Evolutionary conservation across 2,888 invertebrate species (phyloP), one percentile per base, ranked within the genome.

Genomic region (Unio delphinus): DNA sequence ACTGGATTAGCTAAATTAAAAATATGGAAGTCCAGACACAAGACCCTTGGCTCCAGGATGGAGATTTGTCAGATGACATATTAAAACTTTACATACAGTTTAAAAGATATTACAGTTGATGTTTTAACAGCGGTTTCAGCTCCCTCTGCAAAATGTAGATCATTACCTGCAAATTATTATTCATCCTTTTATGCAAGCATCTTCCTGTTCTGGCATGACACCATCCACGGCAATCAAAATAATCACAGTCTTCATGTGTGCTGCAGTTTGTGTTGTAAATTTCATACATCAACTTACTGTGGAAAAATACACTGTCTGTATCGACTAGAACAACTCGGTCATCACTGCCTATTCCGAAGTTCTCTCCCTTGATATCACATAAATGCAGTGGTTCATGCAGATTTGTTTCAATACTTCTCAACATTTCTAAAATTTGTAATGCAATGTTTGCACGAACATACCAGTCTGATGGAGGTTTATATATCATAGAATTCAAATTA

Each of bases 281-380:
- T 26, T 76, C 75, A 18, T 68, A 69, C 34, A 67, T 67, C 61
- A 87, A 63, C 7, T 76, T 89, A 17, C 92, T 91, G 69, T 90
- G 89, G 7, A 93, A 92, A 80, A 93, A 92, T 4, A 93, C 92
- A 1, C 92, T 92, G 79, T 93, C 93, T 34, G 93, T 88, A 87
- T 94, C 93, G 34, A 94, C 88, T 76, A 93, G 92, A 87, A 93
- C 83, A 17, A 87, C 74, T 7, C 74, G 68, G 17, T 80, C 80
- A 54, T 82, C 77, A 3, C 60, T 67, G 54, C 92, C 90, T 3
- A 93, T 83, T 0, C 93, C 94, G 87, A 94, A 94, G 85, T 94
- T 93, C 70, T 92, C 92, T 72, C 93, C 89, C 87, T 93, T 93
- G 1, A 94, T 90, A 89, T 94, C 93, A 87, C 94, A 94, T 34